Base-by-base conservation (phyloP, 2,888 invertebrate genomes). In the Congeria kusceri region DNA sequence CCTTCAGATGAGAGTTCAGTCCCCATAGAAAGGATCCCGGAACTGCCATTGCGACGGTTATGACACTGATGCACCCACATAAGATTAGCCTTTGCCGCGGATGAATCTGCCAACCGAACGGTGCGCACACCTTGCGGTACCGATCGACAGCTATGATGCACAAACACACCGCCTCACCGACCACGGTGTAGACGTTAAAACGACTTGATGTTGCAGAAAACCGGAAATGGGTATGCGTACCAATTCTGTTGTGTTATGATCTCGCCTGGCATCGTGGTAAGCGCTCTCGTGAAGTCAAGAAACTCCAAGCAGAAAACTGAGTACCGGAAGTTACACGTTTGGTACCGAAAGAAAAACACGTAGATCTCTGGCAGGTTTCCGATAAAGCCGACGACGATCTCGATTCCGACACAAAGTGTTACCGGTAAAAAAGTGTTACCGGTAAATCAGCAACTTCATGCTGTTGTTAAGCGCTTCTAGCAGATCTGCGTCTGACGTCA, bases 311-410 rank as follows among this genome's bases (percentile, higher is more conserved):
- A 74, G 15, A 78, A 61, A 0, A 73, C 78, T 44, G 73, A 78
- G 25, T 78, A 75, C 29, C 46, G 49, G 27, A 67, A 79, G 59
- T 65, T 79, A 27, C 74, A 79, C 3, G 20, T 46, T 4, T 66
- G 63, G 23, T 79, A 79, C n/a, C 59, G 47, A 23, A 65, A 71
- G 9, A 71, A 15, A 47, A 74, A 74, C n/a, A 70, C 70, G 25
- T 79, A 79, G 18, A 79, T 11, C n/a, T 70, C 63, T 3, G 71
- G 20, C n/a, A 79, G n/a, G 29, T 79, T 79, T 27, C 79, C 79
- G 29, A 69, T 57, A 23, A 79, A 79, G 11, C 70, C 79, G 27
- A 79, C 15, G 3, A 47, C 66, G 49, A 27, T 23, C 53, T 70
- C 74, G 23, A 74, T 27, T 13, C 70, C 79, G 53, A 75, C 58